Evolutionary conservation across 2,888 invertebrate species (phyloP), one percentile per base, ranked within the genome.

Genomic region (Nebria brevicollis): DNA sequence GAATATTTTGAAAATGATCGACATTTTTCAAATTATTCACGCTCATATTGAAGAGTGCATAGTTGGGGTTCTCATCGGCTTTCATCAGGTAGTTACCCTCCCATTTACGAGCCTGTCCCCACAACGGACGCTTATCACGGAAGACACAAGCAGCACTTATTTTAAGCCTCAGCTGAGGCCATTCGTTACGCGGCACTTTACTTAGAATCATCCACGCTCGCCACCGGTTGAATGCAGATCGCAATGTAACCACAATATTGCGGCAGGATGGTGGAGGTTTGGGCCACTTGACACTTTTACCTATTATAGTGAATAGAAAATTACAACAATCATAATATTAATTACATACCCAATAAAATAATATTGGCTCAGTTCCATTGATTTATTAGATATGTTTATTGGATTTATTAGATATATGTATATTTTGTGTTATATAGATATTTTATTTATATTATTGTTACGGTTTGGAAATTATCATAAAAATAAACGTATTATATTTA

Each of bases 131-230:
- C 84, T 93, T 92, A 8, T 94, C 93, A 84, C 93, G 92, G 72
- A 97, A 89, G 0, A 92, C 93, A 82, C 94, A 93, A 2, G 94
- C 95, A 0, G 96, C 95, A 15, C 93, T 91, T 84, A 96, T 93
- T 90, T 96, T 96, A 82, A 96, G 88, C 81, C 94, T 92, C 84
- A 98, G 92, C 88, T 97, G 95, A 8, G 96, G 95, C 96, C 98
- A 96, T 86, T 98, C 96, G 54, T 92, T 91, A 81, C 92, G 90
- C 1, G 96, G 97, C 83, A 97, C 93, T 82, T 94, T 94, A 85
- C 92, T 91, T n/a, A 98, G 92, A 77, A 96, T 93, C 92, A 96
- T 96, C 89, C 91, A 94, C 0, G 97, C 98, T 81, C 97, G 91
- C 98, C 98, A 98, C 84, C 94, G 91, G n/a, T 94, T 91, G 86